Evolutionary conservation across 1,140 invertebrate species (phyloP).

Genomic region (Aphelenchoides avenae): DNA sequence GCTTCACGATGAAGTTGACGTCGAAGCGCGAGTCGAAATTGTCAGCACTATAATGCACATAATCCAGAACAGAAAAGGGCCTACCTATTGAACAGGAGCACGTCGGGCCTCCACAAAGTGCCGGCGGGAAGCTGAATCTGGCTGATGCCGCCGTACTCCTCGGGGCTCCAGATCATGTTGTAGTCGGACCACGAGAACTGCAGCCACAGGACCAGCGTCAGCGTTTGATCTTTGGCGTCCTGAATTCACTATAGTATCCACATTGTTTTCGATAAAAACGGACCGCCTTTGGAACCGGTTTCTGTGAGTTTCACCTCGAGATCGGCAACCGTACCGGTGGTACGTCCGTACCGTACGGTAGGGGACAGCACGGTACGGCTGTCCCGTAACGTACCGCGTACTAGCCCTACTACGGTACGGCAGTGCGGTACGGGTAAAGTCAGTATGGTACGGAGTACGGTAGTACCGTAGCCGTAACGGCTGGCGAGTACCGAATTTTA

Average conservation of each 20-base stretch:
- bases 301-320: background rate
- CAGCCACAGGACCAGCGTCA: slow-evolving; percentile 48
- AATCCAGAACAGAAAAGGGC: background rate
- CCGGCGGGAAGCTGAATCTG: slow-evolving; percentile 77
- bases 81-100: slow-evolving; percentile 42
- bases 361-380: too few species aligned
- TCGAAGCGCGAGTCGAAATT: slow-evolving; percentile 95
- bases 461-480: background rate
- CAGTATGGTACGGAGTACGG: too few species aligned
- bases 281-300: background rate
- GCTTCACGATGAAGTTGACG: slow-evolving; percentile 90
- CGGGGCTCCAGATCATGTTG: slow-evolving; percentile 72
- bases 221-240: slow-evolving; percentile 52
- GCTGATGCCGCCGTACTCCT: slow-evolving; percentile 83
- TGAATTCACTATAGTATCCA: slow-evolving; percentile 16
- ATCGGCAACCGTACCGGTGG: too few species aligned
- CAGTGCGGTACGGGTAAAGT: too few species aligned
- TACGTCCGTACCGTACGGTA: too few species aligned
- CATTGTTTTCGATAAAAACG: slow-evolving; percentile 1
- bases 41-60: slow-evolving; percentile 4
- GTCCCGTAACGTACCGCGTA: too few species aligned
- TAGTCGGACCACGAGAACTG: slow-evolving; percentile 48
- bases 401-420: too few species aligned
- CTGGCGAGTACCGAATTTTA: too few species aligned
- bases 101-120: slow-evolving; percentile 45